Conservation (phyloP, 2,113 vertebrate species). For the Oryzias woworae region DNA sequence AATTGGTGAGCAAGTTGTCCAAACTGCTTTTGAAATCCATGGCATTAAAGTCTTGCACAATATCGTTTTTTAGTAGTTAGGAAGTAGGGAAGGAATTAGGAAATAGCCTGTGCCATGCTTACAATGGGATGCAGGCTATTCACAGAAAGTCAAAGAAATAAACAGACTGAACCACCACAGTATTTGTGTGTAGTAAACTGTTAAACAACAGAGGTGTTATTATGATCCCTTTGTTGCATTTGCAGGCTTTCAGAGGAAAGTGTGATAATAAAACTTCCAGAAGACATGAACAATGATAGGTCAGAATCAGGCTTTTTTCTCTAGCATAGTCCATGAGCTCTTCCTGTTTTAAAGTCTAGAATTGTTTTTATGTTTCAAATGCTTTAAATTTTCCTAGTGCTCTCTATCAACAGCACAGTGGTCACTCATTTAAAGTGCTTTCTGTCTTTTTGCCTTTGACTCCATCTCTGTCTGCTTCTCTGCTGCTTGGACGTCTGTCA, state of each 20-base stretch:
- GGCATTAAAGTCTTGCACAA: too few relatives aligned
- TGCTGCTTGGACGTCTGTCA: conserved; percentile 11
- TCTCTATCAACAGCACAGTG: neutral
- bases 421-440: conserved; percentile 9
- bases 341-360: conserved; percentile 57
- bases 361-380: too few relatives aligned
- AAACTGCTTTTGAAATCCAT: too few relatives aligned
- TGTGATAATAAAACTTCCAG: conserved; percentile 70
- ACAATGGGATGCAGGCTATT: too few relatives aligned
- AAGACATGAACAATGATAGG: conserved; percentile 73
- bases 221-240: conserved; percentile 61
- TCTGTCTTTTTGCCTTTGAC: conserved; percentile 23
- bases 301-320: conserved; percentile 77
- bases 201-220: conserved; percentile 72
- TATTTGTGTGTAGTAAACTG: conserved; percentile 10
- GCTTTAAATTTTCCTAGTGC: too few relatives aligned
- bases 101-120: too few relatives aligned
- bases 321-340: conserved; percentile 67
- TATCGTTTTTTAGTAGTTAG: too few relatives aligned
- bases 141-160: too few relatives aligned
- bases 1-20: too few relatives aligned
- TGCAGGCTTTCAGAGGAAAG: conserved; percentile 57
- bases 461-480: conserved; percentile 18
- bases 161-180: too few relatives aligned
- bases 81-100: too few relatives aligned